Evolutionary conservation across 2,797 vertebrate species (phyloP), one percentile per base, ranked within the genome.

Genomic region (Cuculus canorus): DNA sequence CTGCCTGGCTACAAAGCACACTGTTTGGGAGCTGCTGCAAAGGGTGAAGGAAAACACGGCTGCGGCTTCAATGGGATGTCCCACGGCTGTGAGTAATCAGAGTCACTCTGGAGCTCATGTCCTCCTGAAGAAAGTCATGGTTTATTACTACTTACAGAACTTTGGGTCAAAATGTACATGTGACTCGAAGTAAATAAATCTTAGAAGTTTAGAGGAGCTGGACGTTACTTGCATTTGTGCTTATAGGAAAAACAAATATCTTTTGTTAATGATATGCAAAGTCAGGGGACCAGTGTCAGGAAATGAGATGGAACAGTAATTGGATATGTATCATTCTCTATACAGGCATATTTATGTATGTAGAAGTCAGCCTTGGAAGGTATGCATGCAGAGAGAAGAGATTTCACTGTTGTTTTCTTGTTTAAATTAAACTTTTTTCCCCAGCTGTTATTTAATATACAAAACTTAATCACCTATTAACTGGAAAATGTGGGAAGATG

Each of bases 21-120:
- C 24, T 43, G 11, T 16, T 21, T 50, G 43, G 24, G 30, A 76
- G 17, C 23, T 71, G 22, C 10, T 50, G 25, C 0, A 0, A 50
- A 24, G 21, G 6, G 7, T 39, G 10, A 32, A 10, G 43, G 39
- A 30, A 56, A 7, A 27, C 3, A 14, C 1, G 3, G 4, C 24
- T 57, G 39, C 60, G 69, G 27, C 27, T 69, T 65, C 56, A n/a
- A 15, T 15, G 47, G 15, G 24, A 18, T 22, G 19, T n/a, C 37
- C 33, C 32, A 14, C 8, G 27, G 24, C 22, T 1, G 0, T 27
- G 48, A 35, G 22, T 35, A 10, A 12, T 47, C 18, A 45, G 17
- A 73, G 5, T 35, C 35, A 33, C 3, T 2, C 4, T 2, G 9
- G 27, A 5, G 24, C 2, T 70, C 7, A 5, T 2, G 0, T n/a